Evolutionary conservation across 2,113 vertebrate genomes (phyloP), one percentile per base, ranked within the genome.

Genomic region (Podarcis cretensis): DNA sequence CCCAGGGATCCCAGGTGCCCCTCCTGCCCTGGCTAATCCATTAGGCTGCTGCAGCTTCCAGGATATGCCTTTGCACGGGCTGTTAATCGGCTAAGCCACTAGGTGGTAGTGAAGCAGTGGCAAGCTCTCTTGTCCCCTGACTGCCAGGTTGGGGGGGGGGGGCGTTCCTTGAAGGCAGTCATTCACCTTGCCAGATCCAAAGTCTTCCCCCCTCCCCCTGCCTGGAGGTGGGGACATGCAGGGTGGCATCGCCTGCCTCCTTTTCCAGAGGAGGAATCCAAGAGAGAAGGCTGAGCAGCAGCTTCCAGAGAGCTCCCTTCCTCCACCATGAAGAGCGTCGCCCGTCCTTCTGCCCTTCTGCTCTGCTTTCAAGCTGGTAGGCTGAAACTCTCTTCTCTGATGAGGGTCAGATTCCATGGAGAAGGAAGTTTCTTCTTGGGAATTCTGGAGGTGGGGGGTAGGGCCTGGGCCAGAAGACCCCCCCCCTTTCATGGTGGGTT

Each of bases 331-430:
- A 92, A 81, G 83, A 79, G 5, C 63, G 65, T 30, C 0, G 43
- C 43, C 89, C 57, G 93, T 0, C 90, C 76, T 88, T 68, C 66
- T 92, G 21, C 18, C 90, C 85, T 94, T 76, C 77, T 95, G 20
- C 30, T 87, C 57, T 88, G 93, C 90, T 71, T 93, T 88, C 90
- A 84, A 13, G 7, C 83, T 54, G 93, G 95, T 96, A 93, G 94
- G 95, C 92, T 16, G 20, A 6, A 1, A 25, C 3, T 87, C 27
- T 75, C 20, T 87, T 37, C 13, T 13, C 4, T 30, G 2, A 16
- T 5, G 54, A 5, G 59, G 5, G 21, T 25, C 9, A 32, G 40
- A 16, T 20, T 2, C 54, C 57, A 8, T 4, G 5, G 79, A n/a
- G 59, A n/a, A 23, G 7, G 5, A 9, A 18, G 3, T 23, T 4